phyloP scores from a whole-genome alignment of 2,888 invertebrate genomes.

The Parelbella ahira region DNA sequence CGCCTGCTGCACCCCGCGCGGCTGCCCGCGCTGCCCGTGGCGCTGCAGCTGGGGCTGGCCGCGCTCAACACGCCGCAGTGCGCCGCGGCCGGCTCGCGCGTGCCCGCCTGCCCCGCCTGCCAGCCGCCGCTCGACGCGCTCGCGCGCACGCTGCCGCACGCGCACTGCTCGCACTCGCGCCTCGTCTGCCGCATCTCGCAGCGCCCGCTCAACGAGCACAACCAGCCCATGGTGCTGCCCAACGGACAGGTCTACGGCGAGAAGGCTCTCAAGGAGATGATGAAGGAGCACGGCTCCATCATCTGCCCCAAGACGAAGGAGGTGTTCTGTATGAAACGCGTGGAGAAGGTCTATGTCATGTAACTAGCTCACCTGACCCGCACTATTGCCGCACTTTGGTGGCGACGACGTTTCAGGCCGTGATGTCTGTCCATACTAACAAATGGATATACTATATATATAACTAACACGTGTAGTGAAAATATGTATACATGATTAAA shows the following conservation, averaged over 20 bases:
- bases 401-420: no score
- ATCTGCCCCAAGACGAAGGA: slow-evolving; percentile 97
- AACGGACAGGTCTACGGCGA: slow-evolving; percentile 98
- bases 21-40: slow-evolving; percentile 94
- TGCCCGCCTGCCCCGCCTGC: slow-evolving; percentile 96
- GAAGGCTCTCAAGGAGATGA: slow-evolving; percentile 94
- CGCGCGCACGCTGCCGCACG: slow-evolving; percentile 93
- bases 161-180: slow-evolving; percentile 97
- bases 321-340: slow-evolving; percentile 93
- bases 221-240: slow-evolving; percentile 99
- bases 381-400: no score
- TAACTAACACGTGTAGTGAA: no score
- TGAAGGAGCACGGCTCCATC: slow-evolving; percentile 95
- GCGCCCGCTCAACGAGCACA: slow-evolving; percentile 96
- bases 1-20: slow-evolving; percentile 95
- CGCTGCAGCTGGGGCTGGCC: slow-evolving; percentile 94
- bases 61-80: slow-evolving; percentile 97
- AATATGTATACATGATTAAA: no score
- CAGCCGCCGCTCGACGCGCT: slow-evolving; percentile 92
- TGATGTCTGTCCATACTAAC: no score
- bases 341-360: slow-evolving; percentile 99
- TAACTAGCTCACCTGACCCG: slow-evolving; percentile 63
- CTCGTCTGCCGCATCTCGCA: slow-evolving; percentile 95
- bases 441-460: no score
- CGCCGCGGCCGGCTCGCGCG: slow-evolving; percentile 85